Evolutionary conservation across 1,140 invertebrate genomes (phyloP).

Genomic region (Plodia interpunctella): DNA sequence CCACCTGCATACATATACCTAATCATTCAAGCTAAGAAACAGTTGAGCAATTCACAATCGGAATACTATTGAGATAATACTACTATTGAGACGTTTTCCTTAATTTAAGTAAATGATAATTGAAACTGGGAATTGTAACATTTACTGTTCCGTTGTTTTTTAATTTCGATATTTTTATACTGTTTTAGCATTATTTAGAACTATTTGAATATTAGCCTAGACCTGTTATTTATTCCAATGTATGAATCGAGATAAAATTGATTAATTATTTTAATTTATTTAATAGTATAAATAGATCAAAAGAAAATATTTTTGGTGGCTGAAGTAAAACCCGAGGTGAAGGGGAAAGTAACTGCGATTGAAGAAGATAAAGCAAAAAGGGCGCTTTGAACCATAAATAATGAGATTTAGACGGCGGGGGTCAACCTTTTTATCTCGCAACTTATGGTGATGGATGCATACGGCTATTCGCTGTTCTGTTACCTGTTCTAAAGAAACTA

Average conservation of each 20-base stretch:
- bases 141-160: no score
- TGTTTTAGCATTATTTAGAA: no score
- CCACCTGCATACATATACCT: no score
- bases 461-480: constrained; percentile 6
- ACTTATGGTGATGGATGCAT: constrained; percentile 24
- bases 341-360: constrained; percentile 13
- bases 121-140: no score
- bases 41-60: no score
- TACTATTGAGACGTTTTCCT: no score
- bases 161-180: no score
- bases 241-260: constrained; percentile 33
- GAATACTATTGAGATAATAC: no score
- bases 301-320: not conserved
- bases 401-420: constrained; percentile 43
- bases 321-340: constrained; percentile 11
- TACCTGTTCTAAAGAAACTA: not conserved
- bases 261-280: constrained; percentile 37
- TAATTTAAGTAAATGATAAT: no score
- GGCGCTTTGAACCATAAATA: constrained; percentile 49
- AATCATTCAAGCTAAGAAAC: no score
- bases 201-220: no score
- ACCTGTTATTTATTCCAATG: not conserved
- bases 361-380: constrained; percentile 33
- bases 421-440: constrained; percentile 37
- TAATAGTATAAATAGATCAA: not conserved